Conservation (phyloP, 2,888 invertebrate genomes). For the Baccha elongata region DNA sequence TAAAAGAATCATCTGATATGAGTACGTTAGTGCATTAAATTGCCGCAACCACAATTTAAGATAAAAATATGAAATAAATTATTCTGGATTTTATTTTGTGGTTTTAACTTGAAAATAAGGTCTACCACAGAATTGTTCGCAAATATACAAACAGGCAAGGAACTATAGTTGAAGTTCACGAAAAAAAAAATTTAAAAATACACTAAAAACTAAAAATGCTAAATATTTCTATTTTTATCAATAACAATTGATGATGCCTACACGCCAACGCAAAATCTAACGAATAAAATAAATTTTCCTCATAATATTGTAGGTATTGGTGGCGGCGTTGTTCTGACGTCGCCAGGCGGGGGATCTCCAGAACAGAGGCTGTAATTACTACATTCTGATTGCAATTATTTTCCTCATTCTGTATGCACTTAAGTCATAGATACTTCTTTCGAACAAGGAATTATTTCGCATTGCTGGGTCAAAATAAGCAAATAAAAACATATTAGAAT, state of each 20-base stretch:
- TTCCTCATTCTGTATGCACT: not conserved
- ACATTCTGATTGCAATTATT: conserved; percentile 13
- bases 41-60: not conserved
- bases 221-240: not conserved
- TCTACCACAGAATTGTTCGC: not conserved
- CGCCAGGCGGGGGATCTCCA: not conserved
- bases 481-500: conserved; percentile 53
- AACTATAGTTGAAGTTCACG: not conserved
- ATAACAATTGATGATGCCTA: not conserved
- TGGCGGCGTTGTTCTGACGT: conserved; percentile 10
- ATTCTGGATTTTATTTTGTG: not conserved
- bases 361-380: not conserved
- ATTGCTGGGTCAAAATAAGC: conserved; percentile 51
- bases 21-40: not conserved
- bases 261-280: not conserved
- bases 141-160: not conserved
- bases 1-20: not conserved
- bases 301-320: not conserved
- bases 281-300: not conserved
- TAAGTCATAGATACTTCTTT: too few relatives aligned
- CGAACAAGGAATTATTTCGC: conserved; percentile 31
- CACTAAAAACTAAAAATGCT: not conserved
- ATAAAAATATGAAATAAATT: not conserved
- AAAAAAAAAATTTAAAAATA: not conserved
- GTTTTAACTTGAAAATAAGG: conserved; percentile 11